Conservation (phyloP, 1,140 invertebrate genomes). For the Pseudomyrmex dendroicus region DNA sequence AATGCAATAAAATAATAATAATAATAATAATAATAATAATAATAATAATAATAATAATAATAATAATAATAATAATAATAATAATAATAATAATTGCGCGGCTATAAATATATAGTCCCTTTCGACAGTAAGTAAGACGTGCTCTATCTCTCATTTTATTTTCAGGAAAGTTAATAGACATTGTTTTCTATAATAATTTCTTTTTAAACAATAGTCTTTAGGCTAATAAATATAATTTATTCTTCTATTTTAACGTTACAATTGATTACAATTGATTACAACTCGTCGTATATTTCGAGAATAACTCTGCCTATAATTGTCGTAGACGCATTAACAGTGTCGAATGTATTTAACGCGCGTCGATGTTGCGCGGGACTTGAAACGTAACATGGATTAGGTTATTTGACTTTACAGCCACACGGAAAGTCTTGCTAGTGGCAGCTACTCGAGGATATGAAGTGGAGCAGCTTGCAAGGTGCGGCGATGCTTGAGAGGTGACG, state of each 20-base stretch:
- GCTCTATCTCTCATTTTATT: background rate
- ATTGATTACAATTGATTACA: slow-evolving; percentile 3
- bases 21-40: too few species aligned
- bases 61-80: slow-evolving; percentile 55
- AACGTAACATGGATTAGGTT: slow-evolving; percentile 38
- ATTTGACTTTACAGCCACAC: slow-evolving; percentile 2
- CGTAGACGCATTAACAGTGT: slow-evolving; percentile 4
- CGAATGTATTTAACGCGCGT: slow-evolving; percentile 4
- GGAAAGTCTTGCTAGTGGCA: slow-evolving; percentile 41
- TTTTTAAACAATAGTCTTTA: background rate
- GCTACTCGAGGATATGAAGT: slow-evolving; percentile 61
- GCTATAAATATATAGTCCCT: slow-evolving; percentile 17
- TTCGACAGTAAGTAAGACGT: background rate
- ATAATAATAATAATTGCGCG: background rate
- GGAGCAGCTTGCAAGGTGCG: slow-evolving; percentile 59
- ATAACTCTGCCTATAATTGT: background rate
- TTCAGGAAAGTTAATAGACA: slow-evolving; percentile 3
- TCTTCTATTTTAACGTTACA: background rate
- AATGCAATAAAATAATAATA: slow-evolving; percentile 62
- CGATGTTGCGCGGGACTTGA: background rate
- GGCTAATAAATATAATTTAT: background rate
- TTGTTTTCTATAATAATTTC: background rate
- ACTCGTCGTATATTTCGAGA: background rate
- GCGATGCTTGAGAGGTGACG: slow-evolving; percentile 60
- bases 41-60: slow-evolving; percentile 50